Base-by-base conservation (phyloP, 2,797 vertebrate species). In the Alca torda region DNA sequence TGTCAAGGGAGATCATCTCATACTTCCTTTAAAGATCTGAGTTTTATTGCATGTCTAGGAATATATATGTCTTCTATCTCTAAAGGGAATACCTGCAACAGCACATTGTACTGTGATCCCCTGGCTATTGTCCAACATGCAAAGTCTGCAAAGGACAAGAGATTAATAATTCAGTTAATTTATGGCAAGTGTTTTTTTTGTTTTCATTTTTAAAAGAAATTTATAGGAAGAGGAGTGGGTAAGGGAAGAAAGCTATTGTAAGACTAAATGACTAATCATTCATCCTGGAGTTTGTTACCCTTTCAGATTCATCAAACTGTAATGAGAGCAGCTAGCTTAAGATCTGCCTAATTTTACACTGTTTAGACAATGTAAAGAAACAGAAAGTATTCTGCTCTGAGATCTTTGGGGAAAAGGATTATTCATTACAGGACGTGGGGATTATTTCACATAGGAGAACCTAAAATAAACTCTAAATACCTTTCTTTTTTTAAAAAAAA, bases 141-240 rank as follows among this genome's bases (percentile, higher is more conserved):
- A 94, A 94, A 96, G 87, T 76, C 92, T 87, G 84, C 45, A 82
- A 91, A 89, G 76, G 87, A 91, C 74, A 90, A 69, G 53, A 96
- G 95, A 96, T 97, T 97, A 94, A 97, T 97, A 98, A 97, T 97
- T 96, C 94, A 95, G 95, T 96, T 97, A 96, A 96, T 97, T 96
- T 89, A 92, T 91, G 64, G 90, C 92, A 96, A 96, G 73, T 37
- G 39, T 0, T 1, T 7, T 1, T 23, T 91, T 92, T 91, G 43
- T 78, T 95, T 95, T 94, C 53, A 16, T 88, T 86, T 91, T 92
- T 24, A 20, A 75, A 96, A 89, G 20, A 81, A 96, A 96, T 87
- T 92, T 93, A 90, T 92, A 89, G 77, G 81, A 85, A 93, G 48
- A 91, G 84, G 43, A 94, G 75, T 69, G 64, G 26, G 72, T 85